Base-by-base conservation (phyloP, 1,140 invertebrate species). In the Drosophila lacteicornis region DNA sequence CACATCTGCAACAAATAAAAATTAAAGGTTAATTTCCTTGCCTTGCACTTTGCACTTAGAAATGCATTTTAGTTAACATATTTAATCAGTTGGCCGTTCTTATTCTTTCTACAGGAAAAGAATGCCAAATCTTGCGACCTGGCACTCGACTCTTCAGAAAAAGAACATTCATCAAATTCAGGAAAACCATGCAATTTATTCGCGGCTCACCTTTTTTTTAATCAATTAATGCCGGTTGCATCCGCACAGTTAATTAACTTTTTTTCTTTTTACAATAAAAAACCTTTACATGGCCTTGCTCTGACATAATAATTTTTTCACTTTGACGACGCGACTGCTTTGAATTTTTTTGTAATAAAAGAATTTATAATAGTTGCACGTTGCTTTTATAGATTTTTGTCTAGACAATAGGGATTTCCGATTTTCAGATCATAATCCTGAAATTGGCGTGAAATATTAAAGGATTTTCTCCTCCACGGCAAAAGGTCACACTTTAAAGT, bases 31-130 rank as follows among this genome's bases (percentile, higher is more conserved):
- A 33, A 13, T 45, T 70, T 55, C 17, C 38, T 56, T 38, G 19
- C 27, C 40, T 68, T 19, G 2, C 8, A 27, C 2, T n/a, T 13
- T 53, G 12, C 22, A 50, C n/a, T 47, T 25, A 12, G 12, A 49
- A 25, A 66, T 30, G 5, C 19, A 27, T 2, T 19, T 33, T 33
- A 33, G 15, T 50, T 47, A 27, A 13, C 7, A 9, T n/a, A 12
- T 46, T 11, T 45, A 40, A 85, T 91, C 87, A 91, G 87, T 88
- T 91, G 87, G 87, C 87, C 87, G 87, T 91, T 91, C 87, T 91
- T 91, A 91, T 91, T 84, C 88, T 87, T 91, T 90, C 85, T 53
- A 90, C 85, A 90, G 45, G 55, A 81, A 66, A 74, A 66, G 81
- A 90, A 69, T 74, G 57, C 50, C 33, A 40, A 49, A 5, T 51